A percentile compares a stretch with the other conserved stretches of the same genome.
phyloP scores from a whole-genome alignment of 2,888 invertebrate genomes.

The Glaucopsyche alexis region DNA sequence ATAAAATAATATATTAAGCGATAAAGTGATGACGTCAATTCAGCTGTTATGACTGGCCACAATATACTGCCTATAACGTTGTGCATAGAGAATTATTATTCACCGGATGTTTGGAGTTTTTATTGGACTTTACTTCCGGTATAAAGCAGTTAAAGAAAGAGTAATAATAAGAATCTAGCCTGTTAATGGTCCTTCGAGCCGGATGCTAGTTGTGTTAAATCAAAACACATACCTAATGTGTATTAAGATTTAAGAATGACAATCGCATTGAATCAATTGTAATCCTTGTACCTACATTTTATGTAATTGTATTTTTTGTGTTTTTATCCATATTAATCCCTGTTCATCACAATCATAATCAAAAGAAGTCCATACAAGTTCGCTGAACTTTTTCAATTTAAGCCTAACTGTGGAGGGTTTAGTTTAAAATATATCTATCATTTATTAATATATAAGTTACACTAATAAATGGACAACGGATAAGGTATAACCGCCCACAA shows the following conservation, averaged over 20 bases:
- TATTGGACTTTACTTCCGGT: conserved; percentile 16
- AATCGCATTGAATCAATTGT: background rate
- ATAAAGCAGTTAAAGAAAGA: conserved; percentile 11
- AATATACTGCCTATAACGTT: background rate
- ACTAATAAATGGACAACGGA: conserved; percentile 41
- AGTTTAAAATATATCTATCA: background rate
- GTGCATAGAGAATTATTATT: conserved; percentile 6
- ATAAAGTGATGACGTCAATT: conserved; percentile 9
- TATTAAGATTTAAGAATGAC: background rate
- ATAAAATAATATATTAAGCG: background rate
- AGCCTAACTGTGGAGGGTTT: background rate
- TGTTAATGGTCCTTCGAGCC: conserved; percentile 38
- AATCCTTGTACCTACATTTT: too few species aligned
- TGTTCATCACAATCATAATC: background rate
- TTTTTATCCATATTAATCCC: too few species aligned
- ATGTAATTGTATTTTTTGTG: too few species aligned
- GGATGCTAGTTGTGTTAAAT: conserved; percentile 30
- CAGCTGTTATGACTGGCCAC: background rate
- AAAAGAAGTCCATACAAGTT: background rate
- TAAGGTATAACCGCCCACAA: conserved; percentile 47
- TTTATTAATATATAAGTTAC: conserved; percentile 38
- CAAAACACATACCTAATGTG: background rate
- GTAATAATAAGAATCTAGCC: background rate
- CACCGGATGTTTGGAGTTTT: conserved; percentile 4
- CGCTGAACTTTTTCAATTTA: background rate